phyloP scores from a whole-genome alignment of 2,797 vertebrate species.

The Anabacerthia variegaticeps region DNA sequence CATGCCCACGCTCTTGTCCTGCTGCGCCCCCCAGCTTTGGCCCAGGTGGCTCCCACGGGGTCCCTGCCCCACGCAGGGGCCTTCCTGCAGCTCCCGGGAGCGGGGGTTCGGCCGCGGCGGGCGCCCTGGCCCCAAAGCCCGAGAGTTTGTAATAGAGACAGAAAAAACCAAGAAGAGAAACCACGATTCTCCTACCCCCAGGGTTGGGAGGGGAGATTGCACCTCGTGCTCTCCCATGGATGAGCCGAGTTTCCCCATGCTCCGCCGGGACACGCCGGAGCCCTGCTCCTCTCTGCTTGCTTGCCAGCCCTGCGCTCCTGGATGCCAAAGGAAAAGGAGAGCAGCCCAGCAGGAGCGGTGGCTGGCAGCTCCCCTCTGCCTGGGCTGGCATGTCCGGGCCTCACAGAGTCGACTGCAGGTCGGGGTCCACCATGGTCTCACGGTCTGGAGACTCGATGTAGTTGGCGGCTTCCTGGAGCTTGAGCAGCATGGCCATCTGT shows the following conservation, averaged over 20 bases:
- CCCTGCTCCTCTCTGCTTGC: conserved; percentile 24
- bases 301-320: neutral
- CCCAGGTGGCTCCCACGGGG: conserved; percentile 20
- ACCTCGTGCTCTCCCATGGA: neutral
- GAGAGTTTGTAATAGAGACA: conserved; percentile 59
- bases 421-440: conserved; percentile 87
- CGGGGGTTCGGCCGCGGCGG: fast-evolving
- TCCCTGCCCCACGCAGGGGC: conserved; percentile 56
- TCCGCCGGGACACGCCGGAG: neutral
- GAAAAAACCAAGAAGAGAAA: conserved; percentile 52
- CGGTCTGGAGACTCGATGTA: conserved; percentile 95
- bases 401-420: conserved; percentile 79
- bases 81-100: neutral
- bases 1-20: fast-evolving
- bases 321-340: conserved; percentile 45
- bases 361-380: conserved; percentile 36
- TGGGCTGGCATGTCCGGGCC: neutral
- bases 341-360: neutral
- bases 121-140: conserved; percentile 35
- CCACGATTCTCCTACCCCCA: conserved; percentile 65
- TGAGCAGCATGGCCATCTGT: conserved; percentile 98
- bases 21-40: neutral
- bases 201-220: neutral
- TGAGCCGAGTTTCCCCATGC: neutral
- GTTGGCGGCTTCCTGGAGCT: conserved; percentile 97